A percentile compares a stretch with the other conserved stretches of the same genome.
These are phyloP conservation scores for Phoenicopterus ruber DNA, from an alignment of 2,113 vertebrate species.

Conservation along the genomic window DNA sequence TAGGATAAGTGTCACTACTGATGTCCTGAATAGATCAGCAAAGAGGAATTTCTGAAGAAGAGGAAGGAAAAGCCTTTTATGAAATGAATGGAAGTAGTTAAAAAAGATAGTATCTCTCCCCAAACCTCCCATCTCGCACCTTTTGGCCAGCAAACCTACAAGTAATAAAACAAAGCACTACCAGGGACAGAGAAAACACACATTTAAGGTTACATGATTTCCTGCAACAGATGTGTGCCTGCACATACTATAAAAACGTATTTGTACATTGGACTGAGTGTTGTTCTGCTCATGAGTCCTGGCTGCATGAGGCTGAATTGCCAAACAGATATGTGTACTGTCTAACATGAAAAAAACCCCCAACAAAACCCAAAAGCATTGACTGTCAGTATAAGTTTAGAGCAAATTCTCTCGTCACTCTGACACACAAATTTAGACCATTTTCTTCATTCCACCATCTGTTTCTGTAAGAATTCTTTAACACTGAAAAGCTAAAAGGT, in stretches of 20 bases:
- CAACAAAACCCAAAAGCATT: neutral
- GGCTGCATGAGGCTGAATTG: neutral
- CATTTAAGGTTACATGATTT: neutral
- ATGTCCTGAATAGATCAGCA: neutral
- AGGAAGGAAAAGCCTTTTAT: neutral
- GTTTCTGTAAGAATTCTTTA: neutral
- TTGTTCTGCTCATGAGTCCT: neutral
- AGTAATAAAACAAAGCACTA: neutral
- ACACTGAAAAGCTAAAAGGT: neutral
- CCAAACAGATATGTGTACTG: neutral
- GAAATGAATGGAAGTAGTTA: neutral
- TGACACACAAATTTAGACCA: neutral
- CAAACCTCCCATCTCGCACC: neutral
- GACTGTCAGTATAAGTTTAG: neutral
- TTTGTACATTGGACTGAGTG: neutral
- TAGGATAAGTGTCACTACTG: neutral
- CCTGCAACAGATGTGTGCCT: neutral
- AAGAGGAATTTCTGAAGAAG: neutral
- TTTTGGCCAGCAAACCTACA: neutral
- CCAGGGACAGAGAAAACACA: neutral
- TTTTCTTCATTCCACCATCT: neutral
- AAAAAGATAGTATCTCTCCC: neutral
- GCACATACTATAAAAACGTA: neutral
- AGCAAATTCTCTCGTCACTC: neutral
- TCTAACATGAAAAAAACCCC: neutral